Evolutionary conservation across 2,888 invertebrate species (phyloP).

Genomic region (Bellardia bayeri): DNA sequence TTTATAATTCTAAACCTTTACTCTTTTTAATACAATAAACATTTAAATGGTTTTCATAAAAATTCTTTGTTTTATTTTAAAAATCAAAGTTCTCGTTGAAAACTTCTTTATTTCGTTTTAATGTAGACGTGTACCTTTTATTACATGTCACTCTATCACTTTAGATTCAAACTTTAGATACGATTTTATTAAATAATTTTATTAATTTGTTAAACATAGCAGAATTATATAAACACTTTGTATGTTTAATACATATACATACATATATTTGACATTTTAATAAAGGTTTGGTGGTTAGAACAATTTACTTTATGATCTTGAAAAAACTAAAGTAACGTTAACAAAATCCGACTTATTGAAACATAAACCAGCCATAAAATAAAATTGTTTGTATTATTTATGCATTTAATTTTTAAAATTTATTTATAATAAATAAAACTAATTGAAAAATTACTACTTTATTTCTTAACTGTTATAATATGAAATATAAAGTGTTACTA

Average conservation of each 20-base stretch:
- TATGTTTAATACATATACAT: neutral
- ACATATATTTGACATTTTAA: constrained; percentile 58
- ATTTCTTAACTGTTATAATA: constrained; percentile 27
- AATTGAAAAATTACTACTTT: constrained; percentile 59
- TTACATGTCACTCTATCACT: constrained; percentile 15
- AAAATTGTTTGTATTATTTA: constrained; percentile 10
- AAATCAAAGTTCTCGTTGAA: too few species aligned
- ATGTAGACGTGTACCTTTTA: neutral
- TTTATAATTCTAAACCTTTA: too few species aligned
- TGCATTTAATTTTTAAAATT: neutral
- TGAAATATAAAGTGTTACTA: constrained; percentile 39
- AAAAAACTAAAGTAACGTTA: constrained; percentile 23
- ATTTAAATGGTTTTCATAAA: too few species aligned
- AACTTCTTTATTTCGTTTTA: too few species aligned
- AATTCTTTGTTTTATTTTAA: too few species aligned
- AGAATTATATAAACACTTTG: neutral
- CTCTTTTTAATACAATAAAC: too few species aligned
- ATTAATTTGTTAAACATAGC: constrained; percentile 28
- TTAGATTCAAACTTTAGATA: neutral
- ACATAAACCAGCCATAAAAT: constrained; percentile 34
- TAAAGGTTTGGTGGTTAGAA: constrained; percentile 26
- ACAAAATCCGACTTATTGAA: neutral
- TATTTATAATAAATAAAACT: constrained; percentile 41
- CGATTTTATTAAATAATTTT: constrained; percentile 39
- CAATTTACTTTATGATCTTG: constrained; percentile 58